phyloP scores from a whole-genome alignment of 2,113 vertebrate species.

The Salvelinus fontinalis region DNA sequence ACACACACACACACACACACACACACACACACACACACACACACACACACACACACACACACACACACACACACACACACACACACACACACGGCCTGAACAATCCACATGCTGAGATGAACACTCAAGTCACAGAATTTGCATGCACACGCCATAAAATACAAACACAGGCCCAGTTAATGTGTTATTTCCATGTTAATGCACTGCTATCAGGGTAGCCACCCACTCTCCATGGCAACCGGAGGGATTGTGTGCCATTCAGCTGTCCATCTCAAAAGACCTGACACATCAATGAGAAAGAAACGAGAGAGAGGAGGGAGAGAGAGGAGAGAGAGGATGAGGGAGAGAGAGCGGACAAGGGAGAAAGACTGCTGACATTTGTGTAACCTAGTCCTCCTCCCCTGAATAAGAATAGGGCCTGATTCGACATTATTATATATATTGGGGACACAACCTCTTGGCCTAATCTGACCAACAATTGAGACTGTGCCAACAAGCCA shows the following conservation, averaged over 20 bases:
- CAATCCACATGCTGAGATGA: too few relatives aligned
- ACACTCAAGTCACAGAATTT: background rate
- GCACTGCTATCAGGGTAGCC: slow-evolving; percentile 56
- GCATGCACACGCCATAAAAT: slow-evolving; percentile 64
- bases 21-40: too few relatives aligned
- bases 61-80: background rate
- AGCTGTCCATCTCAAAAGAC: slow-evolving; percentile 64
- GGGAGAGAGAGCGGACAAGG: background rate
- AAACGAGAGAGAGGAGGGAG: slow-evolving; percentile 13
- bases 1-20: background rate
- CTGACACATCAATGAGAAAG: slow-evolving; percentile 34
- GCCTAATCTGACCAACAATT: slow-evolving; percentile 76
- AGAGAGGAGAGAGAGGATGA: slow-evolving; percentile 12
- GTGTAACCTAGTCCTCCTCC: slow-evolving; percentile 69
- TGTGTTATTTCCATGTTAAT: slow-evolving; percentile 85
- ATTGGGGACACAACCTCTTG: slow-evolving; percentile 71
- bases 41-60: too few relatives aligned
- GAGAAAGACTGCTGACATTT: slow-evolving; percentile 69
- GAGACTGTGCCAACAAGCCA: slow-evolving; percentile 75
- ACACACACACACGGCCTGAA: too few relatives aligned
- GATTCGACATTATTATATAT: slow-evolving; percentile 80
- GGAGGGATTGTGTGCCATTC: slow-evolving; percentile 81
- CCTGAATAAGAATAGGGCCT: slow-evolving; percentile 77
- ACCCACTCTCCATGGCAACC: slow-evolving; percentile 68
- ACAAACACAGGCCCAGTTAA: slow-evolving; percentile 67